Conservation (phyloP, 2,113 vertebrate genomes). For the Collichthys lucidus region DNA sequence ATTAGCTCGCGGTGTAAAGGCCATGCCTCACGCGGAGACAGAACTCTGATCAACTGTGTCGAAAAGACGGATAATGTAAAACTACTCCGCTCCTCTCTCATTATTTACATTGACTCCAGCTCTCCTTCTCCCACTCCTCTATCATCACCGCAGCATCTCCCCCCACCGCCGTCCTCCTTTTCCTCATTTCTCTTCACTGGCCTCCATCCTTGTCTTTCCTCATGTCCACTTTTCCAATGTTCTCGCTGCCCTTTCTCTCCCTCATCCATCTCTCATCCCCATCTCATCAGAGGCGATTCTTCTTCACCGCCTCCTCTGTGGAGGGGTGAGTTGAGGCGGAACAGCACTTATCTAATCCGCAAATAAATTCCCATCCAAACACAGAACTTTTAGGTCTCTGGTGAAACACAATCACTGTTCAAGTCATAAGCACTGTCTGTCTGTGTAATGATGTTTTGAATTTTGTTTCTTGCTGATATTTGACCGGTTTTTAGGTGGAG, state of each 20-base stretch:
- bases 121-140: background rate
- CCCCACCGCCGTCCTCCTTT: background rate
- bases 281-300: background rate
- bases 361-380: background rate
- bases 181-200: background rate
- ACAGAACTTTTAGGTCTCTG: background rate
- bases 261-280: conserved; percentile 19
- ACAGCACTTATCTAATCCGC: background rate
- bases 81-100: conserved; percentile 35
- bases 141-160: conserved; percentile 15
- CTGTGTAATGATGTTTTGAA: background rate
- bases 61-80: conserved; percentile 64
- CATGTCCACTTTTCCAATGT: background rate
- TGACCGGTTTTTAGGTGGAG: background rate
- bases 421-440: background rate
- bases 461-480: background rate
- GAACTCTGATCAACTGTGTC: conserved; percentile 73
- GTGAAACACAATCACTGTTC: background rate
- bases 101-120: conserved; percentile 53
- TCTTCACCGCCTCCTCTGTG: conserved; percentile 9
- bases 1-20: conserved; percentile 59
- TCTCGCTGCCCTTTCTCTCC: background rate
- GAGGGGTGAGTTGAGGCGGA: background rate
- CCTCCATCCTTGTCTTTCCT: background rate
- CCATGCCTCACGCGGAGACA: conserved; percentile 66